Base-by-base conservation (phyloP, 2,797 vertebrate genomes). In the Clarias platycephalus region DNA sequence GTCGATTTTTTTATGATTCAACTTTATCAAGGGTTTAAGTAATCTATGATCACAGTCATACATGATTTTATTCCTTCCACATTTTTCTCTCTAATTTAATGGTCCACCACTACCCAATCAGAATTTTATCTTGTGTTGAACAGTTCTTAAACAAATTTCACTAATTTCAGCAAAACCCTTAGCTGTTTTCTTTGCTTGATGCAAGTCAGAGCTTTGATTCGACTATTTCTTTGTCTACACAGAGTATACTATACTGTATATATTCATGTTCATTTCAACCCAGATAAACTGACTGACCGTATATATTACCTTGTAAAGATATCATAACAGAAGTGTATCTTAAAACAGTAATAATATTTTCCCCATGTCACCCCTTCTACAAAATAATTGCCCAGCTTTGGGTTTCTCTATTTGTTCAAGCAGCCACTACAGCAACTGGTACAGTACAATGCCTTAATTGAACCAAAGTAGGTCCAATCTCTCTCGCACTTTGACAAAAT, bases 321-420 rank as follows among this genome's bases (percentile, higher is more conserved):
- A 55, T 6, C 37, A 44, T 22, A 72, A 26, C 40, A 72, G 26
- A 6, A 57, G 57, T 82, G 37, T 44, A 26, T 74, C 28, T 26
- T 26, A 86, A 84, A 78, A 66, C 44, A 66, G 20, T 57, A 31
- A 57, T 5, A 55, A 57, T 20, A 3, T 31, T 1, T 67, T 40
- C 28, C 58, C 31, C 49, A 68, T 83, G 18, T 76, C 26, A 16
- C 18, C 6, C 26, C 4, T 62, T 44, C 62, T 40, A 55, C 7
- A 80, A 53, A 53, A 58, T 68, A 79, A 84, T 24, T 44, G 49
- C 18, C 34, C 20, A 12, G 44, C 64, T 84, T 72, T n/a, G 71
- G 31, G 60, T 40, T 49, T 71, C 22, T 80, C 63, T 44, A 67
- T 71, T 77, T 67, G 37, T 84, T 78, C 18, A 78, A 70, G 18